Base-by-base conservation (phyloP, 2,888 invertebrate genomes). In the Allygus modestus region DNA sequence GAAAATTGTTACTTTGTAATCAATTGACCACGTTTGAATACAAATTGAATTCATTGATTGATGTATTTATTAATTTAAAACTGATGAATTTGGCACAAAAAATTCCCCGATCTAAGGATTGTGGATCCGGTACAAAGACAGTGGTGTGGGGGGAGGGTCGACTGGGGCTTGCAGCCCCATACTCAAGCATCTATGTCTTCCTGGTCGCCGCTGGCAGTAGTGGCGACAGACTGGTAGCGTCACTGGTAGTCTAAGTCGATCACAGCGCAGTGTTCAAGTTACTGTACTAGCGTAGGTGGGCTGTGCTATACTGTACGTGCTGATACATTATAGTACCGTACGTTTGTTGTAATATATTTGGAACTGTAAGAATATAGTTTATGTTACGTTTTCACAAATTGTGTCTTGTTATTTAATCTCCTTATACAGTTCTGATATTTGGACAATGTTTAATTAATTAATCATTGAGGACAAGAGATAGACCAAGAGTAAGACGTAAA, bases 101-200 rank as follows among this genome's bases (percentile, higher is more conserved):
- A n/a, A n/a, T 46, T 46, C 15, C 37, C 4, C 9, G 37, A 9
- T 46, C 1, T 46, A 58, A 23, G 1, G 7, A 23, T 2, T 58
- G 58, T 58, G 58, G 58, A 58, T 20, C 58, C 2, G 58, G 58
- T 58, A 58, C 23, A 20, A 58, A 23, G 58, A 23, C n/a, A 23
- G 37, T 37, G 4, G 37, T 37, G 37, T 37, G 23, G 23, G 23
- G 58, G 58, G 58, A 58, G 33, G 69, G 33, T 69, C 69, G 33
- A 43, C 77, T 28, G 77, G 17, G 51, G 77, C 46, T 77, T 33
- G 2, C 54, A 33, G 83, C 58, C 51, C 54, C 71, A 51, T 37
- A 84, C 84, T 84, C 84, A 84, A 84, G 77, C 77, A 84, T 84
- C 84, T 84, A 84, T 79, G 84, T 84, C 84, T 84, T 84, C 84